Conservation (phyloP, 2,113 vertebrate species). For the Eonycteris spelaea region DNA sequence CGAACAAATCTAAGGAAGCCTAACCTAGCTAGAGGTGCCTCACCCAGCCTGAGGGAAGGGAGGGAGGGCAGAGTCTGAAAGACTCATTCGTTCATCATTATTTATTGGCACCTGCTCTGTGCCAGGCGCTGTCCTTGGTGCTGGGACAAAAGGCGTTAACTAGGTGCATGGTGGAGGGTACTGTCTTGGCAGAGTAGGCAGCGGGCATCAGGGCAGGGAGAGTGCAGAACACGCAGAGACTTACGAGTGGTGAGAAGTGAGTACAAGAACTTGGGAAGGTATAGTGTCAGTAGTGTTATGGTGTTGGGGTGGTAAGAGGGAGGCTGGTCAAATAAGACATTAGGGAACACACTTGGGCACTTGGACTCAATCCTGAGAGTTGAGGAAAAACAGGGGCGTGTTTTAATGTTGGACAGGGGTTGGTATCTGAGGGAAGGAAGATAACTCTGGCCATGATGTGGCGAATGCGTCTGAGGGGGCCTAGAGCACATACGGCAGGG, state of each 20-base stretch:
- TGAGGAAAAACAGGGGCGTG: background rate
- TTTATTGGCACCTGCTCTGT: conserved; percentile 5
- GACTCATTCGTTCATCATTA: background rate
- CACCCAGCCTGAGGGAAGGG: background rate
- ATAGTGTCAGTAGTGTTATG: background rate
- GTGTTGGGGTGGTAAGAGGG: background rate
- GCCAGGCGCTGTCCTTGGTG: conserved; percentile 76
- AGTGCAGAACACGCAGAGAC: background rate
- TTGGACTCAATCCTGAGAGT: background rate
- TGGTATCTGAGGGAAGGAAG: background rate
- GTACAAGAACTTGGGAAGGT: background rate
- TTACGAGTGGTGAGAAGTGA: background rate
- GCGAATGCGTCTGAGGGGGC: background rate
- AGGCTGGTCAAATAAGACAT: background rate
- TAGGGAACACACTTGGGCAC: background rate
- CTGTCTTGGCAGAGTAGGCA: background rate
- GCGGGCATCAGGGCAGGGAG: background rate
- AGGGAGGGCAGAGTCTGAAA: background rate
- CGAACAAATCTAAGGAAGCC: background rate
- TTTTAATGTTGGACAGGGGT: background rate
- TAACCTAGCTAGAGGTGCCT: background rate
- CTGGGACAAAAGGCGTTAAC: conserved; percentile 43
- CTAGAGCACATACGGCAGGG: background rate
- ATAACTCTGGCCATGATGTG: background rate
- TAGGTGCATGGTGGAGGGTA: background rate